A percentile compares a stretch with the other conserved stretches of the same genome.
Conservation (phyloP, 64 coral and sea anemone genomes). For the Pocillopora verrucosa region DNA sequence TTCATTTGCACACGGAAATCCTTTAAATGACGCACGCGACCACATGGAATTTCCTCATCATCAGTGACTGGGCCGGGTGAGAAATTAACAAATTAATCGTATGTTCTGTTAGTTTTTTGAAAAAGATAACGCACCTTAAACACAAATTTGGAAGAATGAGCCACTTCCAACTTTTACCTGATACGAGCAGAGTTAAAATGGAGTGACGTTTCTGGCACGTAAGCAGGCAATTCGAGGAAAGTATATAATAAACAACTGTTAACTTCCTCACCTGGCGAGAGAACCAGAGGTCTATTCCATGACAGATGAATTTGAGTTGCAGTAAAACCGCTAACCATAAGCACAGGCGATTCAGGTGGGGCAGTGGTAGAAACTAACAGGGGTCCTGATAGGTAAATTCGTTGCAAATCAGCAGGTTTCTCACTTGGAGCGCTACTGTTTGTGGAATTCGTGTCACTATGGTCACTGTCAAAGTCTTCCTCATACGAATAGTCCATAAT, state of each 20-base stretch:
- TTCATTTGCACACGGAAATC: conserved; percentile 75
- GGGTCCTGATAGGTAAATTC: conserved; percentile 46
- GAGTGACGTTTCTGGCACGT: too few relatives aligned
- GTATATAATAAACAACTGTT: neutral
- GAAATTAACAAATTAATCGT: neutral
- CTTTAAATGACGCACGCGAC: conserved; percentile 56
- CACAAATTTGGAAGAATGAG: too few relatives aligned
- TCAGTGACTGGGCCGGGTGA: neutral
- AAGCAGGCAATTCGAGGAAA: neutral
- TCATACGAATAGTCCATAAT: conserved; percentile 48
- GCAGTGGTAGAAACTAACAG: conserved; percentile 54
- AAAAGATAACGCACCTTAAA: too few relatives aligned
- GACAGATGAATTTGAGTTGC: conserved; percentile 57
- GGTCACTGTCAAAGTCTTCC: conserved; percentile 19
- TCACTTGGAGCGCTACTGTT: conserved; percentile 41
- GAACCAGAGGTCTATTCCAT: conserved; percentile 60
- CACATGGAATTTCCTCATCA: conserved; percentile 19
- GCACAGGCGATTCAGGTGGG: conserved; percentile 59
- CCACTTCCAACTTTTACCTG: too few relatives aligned
- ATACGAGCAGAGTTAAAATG: too few relatives aligned
- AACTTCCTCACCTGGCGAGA: conserved; percentile 47
- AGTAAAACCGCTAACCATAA: conserved; percentile 63
- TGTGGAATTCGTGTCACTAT: conserved; percentile 10
- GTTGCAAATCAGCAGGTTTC: neutral
- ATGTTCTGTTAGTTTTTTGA: too few relatives aligned